Percentiles rank a stretch among this genome's conserved stretches.
Conservation (phyloP, 2,888 invertebrate species). For the Synergus itoensis region DNA sequence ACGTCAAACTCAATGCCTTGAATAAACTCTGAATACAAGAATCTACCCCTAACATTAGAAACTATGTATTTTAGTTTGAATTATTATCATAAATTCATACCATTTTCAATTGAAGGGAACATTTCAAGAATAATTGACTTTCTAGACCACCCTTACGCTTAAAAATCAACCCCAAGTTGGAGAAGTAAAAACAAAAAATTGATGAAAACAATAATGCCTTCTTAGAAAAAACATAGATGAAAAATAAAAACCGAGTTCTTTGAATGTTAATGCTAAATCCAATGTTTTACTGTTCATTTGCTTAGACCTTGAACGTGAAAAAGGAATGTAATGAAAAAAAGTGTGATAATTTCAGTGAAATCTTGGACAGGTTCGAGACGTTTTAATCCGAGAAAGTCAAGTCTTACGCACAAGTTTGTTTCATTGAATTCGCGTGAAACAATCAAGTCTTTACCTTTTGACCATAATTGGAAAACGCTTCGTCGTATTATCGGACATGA, state of each 20-base stretch:
- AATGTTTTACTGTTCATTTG: neutral
- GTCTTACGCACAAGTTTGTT: neutral
- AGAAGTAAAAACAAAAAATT: too few species aligned
- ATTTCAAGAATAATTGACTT: neutral
- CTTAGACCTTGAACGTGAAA: constrained; percentile 2
- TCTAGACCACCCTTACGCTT: too few species aligned
- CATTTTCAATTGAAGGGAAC: neutral
- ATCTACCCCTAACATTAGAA: neutral
- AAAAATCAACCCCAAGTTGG: too few species aligned
- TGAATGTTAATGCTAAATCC: neutral
- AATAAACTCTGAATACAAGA: neutral
- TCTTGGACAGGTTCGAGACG: neutral
- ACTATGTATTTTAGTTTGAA: neutral
- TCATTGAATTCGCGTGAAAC: constrained; percentile 35
- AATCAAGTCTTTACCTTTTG: constrained; percentile 42
- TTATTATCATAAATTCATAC: neutral
- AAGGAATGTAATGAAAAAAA: neutral
- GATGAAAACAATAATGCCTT: neutral
- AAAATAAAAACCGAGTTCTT: neutral
- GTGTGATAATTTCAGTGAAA: neutral
- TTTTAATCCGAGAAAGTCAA: constrained; percentile 1
- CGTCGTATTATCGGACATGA: constrained; percentile 47
- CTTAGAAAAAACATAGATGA: neutral
- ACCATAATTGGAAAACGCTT: constrained; percentile 50
- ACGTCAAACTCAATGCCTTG: neutral